phyloP scores from a whole-genome alignment of 2,113 vertebrate species.

The Sinocyclocheilus rhinocerous region DNA sequence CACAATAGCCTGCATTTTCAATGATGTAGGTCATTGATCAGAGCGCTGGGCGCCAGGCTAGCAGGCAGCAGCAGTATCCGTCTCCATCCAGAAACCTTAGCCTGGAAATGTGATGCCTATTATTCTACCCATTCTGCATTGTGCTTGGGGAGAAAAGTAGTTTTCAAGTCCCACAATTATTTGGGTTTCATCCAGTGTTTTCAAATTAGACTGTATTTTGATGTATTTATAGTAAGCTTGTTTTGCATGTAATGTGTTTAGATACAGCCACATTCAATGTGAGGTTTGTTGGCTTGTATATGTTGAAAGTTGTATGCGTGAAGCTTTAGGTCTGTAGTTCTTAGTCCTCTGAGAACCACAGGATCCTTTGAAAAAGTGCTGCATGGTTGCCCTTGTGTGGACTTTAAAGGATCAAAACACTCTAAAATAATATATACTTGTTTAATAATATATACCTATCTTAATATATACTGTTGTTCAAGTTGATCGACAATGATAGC shows the following conservation, averaged over 20 bases:
- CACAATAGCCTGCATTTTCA: conserved; percentile 53
- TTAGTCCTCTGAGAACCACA: not conserved
- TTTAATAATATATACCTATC: no score
- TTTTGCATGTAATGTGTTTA: not conserved
- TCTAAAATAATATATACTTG: not conserved
- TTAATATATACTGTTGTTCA: not conserved
- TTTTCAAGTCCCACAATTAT: conserved; percentile 7
- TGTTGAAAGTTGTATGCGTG: not conserved
- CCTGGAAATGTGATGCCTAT: conserved; percentile 57
- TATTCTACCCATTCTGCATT: conserved; percentile 35
- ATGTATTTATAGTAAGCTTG: not conserved
- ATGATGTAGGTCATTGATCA: conserved; percentile 64
- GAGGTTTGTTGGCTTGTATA: not conserved
- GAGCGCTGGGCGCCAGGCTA: conserved; percentile 41
- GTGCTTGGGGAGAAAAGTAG: conserved; percentile 7
- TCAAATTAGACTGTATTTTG: not conserved
- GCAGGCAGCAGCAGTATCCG: conserved; percentile 39
- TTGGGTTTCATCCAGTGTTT: conserved; percentile 24
- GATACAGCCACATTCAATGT: not conserved
- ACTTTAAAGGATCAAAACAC: not conserved
- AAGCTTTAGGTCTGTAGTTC: not conserved
- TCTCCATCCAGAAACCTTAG: conserved; percentile 57
- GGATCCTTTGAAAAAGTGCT: not conserved
- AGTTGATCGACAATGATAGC: not conserved
- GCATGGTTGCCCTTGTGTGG: not conserved